Conservation (phyloP, 2,113 vertebrate species). For the Pterocles burchelli region DNA sequence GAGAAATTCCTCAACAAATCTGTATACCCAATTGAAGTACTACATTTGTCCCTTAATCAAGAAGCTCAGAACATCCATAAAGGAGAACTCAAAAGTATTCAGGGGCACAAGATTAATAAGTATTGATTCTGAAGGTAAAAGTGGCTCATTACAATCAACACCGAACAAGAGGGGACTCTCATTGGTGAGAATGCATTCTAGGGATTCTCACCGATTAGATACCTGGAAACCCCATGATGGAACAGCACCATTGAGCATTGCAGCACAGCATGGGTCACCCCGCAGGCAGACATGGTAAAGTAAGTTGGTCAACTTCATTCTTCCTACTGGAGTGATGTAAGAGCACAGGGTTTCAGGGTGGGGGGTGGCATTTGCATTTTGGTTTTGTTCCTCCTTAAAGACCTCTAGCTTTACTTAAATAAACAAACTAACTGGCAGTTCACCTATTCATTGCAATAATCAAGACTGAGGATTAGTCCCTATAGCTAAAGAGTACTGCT, state of each 20-base stretch:
- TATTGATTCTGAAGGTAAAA: neutral
- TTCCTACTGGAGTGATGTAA: neutral
- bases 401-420: neutral
- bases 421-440: neutral
- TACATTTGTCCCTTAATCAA: neutral
- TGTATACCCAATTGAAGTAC: neutral
- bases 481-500: neutral
- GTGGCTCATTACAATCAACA: neutral
- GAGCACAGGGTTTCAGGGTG: neutral
- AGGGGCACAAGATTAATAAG: neutral
- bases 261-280: neutral
- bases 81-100: neutral
- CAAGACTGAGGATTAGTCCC: neutral
- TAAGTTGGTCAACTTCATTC: neutral
- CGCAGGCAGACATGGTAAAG: neutral
- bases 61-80: neutral
- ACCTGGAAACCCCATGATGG: neutral
- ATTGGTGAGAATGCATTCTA: neutral
- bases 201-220: neutral
- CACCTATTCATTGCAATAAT: neutral
- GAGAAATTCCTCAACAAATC: neutral
- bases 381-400: neutral
- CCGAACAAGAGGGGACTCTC: neutral
- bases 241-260: neutral
- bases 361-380: neutral